Base-by-base conservation (phyloP, 2,797 vertebrate species). In the Pampus argenteus region DNA sequence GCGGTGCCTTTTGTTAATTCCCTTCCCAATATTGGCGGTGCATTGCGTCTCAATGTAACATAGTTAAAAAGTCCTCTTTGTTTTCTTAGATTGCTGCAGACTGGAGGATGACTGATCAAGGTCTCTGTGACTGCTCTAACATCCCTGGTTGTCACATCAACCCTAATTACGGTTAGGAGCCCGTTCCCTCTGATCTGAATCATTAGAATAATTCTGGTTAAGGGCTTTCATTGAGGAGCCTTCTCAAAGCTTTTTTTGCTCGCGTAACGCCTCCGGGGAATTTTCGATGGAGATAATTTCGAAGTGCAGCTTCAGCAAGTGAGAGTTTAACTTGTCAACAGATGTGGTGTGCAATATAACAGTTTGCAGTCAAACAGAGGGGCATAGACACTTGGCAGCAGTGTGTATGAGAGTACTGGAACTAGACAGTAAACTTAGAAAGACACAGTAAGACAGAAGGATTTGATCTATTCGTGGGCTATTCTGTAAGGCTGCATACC, bases 161-260 rank as follows among this genome's bases (percentile, higher is more conserved):
- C 84, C 70, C 88, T 91, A 88, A 93, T 92, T 90, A 91, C 20
- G 67, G 85, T 88, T 86, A 85, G 85, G 71, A 83, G 84, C 74
- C 70, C 52, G 61, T 84, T 87, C 86, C 78, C 83, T 88, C 84
- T 86, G 84, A 91, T 91, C 86, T 85, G 62, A 72, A 79, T 82
- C 84, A 86, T 88, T 88, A 80, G 79, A 82, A 88, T 82, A 74
- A 83, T 84, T 84, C 69, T 79, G 71, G 71, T 68, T 82, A 65
- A 79, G 77, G 79, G 71, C 83, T 81, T 60, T 66, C 66, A 74
- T 64, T 63, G 71, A 72, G 50, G 59, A 76, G 73, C 84, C 74
- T 76, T 84, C 70, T 74, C 69, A 81, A 80, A 74, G 85, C 77
- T 64, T 83, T 82, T 56, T 59, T 81, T 81, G 15, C 67, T 76